Base-by-base conservation (phyloP, 2,113 vertebrate genomes). In the Manacus vitellinus region DNA sequence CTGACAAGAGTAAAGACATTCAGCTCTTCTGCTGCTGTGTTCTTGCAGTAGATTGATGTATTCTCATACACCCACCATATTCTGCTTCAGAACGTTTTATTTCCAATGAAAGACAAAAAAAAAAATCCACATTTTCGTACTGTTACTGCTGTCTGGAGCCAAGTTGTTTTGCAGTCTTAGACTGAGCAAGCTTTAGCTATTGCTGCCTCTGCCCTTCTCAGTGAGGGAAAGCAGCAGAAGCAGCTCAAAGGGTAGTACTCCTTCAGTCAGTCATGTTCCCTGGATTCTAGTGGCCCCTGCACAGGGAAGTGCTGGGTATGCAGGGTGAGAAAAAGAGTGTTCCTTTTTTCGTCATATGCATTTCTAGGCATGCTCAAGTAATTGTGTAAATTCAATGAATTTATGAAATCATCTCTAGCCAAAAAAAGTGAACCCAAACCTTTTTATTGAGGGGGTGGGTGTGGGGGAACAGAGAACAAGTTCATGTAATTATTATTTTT, bases 391-490 rank as follows among this genome's bases (percentile, higher is more conserved):
- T 44, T 35, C 15, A 59, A 2, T n/a, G 12, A 31, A 13, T n/a
- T 28, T 51, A 13, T 59, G 9, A 35, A 77, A 58, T 66, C 0
- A 12, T 23, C 58, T 87, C 6, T 33, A 59, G 35, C n/a, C 16
- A 71, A 14, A 16, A 91, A 63, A 74, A 59, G 15, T n/a, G 12
- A 73, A 43, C 43, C 14, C 27, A 76, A 56, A 22, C 6, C 1
- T 84, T 68, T 85, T 58, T 55, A 35, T 12, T 65, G 20, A 4
- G 6, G 28, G 9, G 2, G 6, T 8, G 12, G 2, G 8, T 23
- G 6, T 49, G 28, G 18, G 3, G 6, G 12, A 15, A 0, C 5
- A 33, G 63, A 63, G 8, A 68, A 31, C 0, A 4, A 23, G 8
- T 41, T 41, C 0, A 4, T 56, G 61, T 8, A 35, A 37, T 44